Conservation (phyloP, 2,797 vertebrate species). For the Podargus strigoides region DNA sequence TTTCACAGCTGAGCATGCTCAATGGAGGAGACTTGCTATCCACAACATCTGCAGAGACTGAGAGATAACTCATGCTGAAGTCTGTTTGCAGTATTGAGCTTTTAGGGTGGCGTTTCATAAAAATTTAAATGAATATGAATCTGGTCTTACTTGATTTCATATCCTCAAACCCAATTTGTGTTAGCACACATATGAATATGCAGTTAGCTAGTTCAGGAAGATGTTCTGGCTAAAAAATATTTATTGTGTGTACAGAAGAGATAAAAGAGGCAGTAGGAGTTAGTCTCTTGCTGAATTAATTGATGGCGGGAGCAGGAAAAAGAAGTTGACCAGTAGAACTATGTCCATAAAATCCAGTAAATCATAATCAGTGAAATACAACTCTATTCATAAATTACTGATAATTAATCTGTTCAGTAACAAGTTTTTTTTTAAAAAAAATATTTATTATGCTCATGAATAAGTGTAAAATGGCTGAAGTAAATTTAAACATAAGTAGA, state of each 20-base stretch:
- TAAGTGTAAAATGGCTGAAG: not conserved
- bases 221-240: not conserved
- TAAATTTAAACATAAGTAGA: not conserved
- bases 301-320: not conserved
- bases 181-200: rapidly evolving
- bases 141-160: not conserved
- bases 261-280: not conserved
- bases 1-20: not conserved
- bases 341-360: not conserved
- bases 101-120: not conserved
- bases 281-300: not conserved
- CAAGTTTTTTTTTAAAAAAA: not conserved
- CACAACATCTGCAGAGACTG: not conserved
- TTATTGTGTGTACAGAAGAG: not conserved
- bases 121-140: not conserved
- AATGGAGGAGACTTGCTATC: not conserved
- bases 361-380: not conserved
- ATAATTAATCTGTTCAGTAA: not conserved
- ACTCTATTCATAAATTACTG: not conserved
- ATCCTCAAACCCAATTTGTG: not conserved
- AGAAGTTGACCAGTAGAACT: not conserved
- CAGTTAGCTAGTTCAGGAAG: not conserved
- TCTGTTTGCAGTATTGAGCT: not conserved
- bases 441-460: not conserved
- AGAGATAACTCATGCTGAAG: not conserved